Conservation (phyloP, 2,888 invertebrate species). For the Stenodera caucasica region DNA sequence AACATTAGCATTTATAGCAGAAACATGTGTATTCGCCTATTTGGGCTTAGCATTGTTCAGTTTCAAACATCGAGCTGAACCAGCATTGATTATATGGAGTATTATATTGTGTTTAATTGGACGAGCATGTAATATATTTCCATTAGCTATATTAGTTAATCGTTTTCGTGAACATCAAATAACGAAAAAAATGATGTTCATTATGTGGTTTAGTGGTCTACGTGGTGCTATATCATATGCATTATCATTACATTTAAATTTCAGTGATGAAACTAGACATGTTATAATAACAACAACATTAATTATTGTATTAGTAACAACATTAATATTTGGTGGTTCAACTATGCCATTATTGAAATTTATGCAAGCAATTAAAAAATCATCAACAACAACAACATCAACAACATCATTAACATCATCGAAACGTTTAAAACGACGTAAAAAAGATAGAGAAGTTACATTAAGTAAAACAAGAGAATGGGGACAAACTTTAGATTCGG, state of each 20-base stretch:
- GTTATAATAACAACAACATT: constrained; percentile 97
- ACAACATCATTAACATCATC: constrained; percentile 33
- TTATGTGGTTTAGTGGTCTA: constrained; percentile 99
- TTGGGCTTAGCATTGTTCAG: constrained; percentile 93
- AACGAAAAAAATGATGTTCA: constrained; percentile 97
- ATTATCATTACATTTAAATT: constrained; percentile 90
- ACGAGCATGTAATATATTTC: constrained; percentile 96
- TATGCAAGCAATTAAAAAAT: constrained; percentile 69
- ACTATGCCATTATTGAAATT: constrained; percentile 97
- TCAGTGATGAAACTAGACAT: constrained; percentile 91
- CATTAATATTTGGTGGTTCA: constrained; percentile 92
- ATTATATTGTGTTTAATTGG: constrained; percentile 89
- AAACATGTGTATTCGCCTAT: constrained; percentile 99
- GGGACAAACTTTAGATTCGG: constrained; percentile 93
- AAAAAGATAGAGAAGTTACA: constrained; percentile 77
- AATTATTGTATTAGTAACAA: constrained; percentile 96
- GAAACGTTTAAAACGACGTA: constrained; percentile 59
- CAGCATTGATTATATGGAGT: constrained; percentile 92
- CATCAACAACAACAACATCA: constrained; percentile 29
- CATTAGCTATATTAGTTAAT: constrained; percentile 89
- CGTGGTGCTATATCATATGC: constrained; percentile 98
- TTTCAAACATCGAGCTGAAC: constrained; percentile 90
- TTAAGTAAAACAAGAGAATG: constrained; percentile 98
- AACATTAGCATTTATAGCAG: constrained; percentile 95
- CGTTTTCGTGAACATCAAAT: constrained; percentile 97